phyloP scores from a whole-genome alignment of 2,113 vertebrate species.

The Tiliqua scincoides region DNA sequence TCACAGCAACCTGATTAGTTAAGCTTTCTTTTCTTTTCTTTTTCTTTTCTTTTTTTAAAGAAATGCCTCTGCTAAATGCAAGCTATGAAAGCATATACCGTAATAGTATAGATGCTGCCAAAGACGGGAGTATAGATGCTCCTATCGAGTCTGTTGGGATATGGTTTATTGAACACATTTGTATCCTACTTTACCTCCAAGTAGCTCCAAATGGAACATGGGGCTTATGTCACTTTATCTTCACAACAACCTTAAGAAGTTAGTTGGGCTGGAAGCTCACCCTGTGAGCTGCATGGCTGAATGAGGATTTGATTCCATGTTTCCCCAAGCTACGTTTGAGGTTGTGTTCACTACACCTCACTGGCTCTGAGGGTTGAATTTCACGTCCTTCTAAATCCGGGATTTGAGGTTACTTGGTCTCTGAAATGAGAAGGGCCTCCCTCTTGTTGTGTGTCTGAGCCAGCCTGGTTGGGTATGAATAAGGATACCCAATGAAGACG shows the following conservation, averaged over 20 bases:
- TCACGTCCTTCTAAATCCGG: no score
- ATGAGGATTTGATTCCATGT: neutral
- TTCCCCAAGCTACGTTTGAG: no score
- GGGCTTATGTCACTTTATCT: neutral
- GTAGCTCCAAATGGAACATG: neutral
- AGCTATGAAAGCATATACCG: neutral
- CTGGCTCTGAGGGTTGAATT: no score
- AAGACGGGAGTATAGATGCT: no score
- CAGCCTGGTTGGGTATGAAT: no score
- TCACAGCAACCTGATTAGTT: constrained; percentile 10
- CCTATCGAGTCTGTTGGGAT: neutral
- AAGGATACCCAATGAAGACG: no score
- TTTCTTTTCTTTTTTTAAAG: neutral
- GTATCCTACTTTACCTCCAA: neutral
- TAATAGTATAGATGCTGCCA: neutral
- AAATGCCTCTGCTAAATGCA: neutral
- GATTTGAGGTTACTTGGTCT: no score
- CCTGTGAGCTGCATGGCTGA: neutral
- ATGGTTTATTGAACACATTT: neutral
- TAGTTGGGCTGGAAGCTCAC: neutral
- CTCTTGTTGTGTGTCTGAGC: no score
- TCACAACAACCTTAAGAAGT: neutral
- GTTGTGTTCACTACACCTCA: no score
- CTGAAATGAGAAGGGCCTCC: no score
- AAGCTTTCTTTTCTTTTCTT: no score